A percentile compares a stretch with the other conserved stretches of the same genome.
phyloP scores from a whole-genome alignment of 2,888 invertebrate species.

The Pelosia muscerda region DNA sequence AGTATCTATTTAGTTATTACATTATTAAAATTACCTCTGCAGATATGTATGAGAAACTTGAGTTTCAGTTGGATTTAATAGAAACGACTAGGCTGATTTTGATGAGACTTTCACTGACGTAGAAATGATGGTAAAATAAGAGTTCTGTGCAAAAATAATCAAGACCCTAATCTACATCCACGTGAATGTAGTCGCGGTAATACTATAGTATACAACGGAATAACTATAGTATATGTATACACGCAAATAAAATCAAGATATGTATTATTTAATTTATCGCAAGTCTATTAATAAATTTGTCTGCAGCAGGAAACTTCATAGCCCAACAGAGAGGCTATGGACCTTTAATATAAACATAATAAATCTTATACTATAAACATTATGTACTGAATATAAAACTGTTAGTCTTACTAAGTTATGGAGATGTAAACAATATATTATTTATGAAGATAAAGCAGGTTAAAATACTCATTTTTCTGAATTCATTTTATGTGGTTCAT shows the following conservation, averaged over 20 bases:
- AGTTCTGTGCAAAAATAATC: no score
- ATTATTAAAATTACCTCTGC: no score
- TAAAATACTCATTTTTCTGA: neutral
- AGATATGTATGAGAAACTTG: no score
- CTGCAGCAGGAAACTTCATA: conserved; percentile 23
- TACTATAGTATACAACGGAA: no score
- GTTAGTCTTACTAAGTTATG: neutral
- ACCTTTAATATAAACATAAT: conserved; percentile 52
- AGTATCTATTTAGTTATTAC: no score
- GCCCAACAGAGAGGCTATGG: conserved; percentile 20
- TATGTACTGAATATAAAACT: conserved; percentile 27
- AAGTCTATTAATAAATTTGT: conserved; percentile 31
- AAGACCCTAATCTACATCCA: no score
- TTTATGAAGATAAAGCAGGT: neutral
- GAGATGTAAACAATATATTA: neutral
- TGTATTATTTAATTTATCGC: neutral
- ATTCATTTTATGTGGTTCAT: neutral
- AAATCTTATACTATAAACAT: conserved; percentile 17
- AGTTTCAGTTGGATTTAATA: no score
- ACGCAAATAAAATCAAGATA: neutral
- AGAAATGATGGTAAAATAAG: no score
- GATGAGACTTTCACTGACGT: no score
- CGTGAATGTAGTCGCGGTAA: neutral
- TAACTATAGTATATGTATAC: neutral
- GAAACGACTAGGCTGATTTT: no score